Evolutionary conservation across 2,113 vertebrate species (phyloP).

Genomic region (Menura novaehollandiae): DNA sequence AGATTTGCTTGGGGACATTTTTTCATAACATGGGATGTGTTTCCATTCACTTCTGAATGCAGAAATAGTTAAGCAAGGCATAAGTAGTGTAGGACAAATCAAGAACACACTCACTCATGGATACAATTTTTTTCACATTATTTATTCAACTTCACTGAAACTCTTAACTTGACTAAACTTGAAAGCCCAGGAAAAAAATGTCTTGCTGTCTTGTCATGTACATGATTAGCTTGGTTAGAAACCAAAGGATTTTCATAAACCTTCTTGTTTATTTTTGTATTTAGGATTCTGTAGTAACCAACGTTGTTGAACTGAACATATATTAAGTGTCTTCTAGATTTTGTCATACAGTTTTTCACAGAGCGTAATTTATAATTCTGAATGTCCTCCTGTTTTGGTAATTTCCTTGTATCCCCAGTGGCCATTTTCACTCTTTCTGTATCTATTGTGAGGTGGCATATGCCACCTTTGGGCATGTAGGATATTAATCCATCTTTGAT

Average conservation of each 20-base stretch:
- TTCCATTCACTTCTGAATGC: neutral
- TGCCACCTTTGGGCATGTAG: neutral
- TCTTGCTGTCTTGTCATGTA: neutral
- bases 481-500: slow-evolving; percentile 22
- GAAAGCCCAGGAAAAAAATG: neutral
- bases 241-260: neutral
- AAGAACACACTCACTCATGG: neutral
- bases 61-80: neutral
- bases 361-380: neutral
- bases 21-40: neutral
- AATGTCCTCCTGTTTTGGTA: neutral
- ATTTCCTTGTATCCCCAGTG: slow-evolving; percentile 5
- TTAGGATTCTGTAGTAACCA: neutral
- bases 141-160: neutral
- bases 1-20: neutral
- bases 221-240: neutral
- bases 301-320: neutral
- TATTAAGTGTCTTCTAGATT: neutral
- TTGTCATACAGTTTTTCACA: neutral
- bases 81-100: neutral
- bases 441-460: neutral
- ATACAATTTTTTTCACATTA: neutral
- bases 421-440: neutral
- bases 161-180: neutral
- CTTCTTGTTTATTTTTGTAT: neutral